These are phyloP conservation scores for Heterotilapia buettikoferi DNA, from an alignment of 2,113 vertebrate genomes.

Conservation along the genomic window DNA sequence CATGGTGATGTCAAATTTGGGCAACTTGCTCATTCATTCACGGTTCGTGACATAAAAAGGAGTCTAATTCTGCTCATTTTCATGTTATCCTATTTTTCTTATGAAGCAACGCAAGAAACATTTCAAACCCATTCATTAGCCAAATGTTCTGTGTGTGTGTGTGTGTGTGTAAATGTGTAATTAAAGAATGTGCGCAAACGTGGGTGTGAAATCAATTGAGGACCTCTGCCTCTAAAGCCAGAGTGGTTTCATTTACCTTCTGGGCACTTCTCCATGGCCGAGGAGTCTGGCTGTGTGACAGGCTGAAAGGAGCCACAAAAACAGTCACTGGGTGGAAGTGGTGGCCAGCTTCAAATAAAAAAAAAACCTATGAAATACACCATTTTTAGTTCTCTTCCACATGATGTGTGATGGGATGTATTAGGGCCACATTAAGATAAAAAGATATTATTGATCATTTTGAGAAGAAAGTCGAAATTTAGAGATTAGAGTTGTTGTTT, in stretches of 20 bases:
- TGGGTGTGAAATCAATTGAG: slow-evolving; percentile 25
- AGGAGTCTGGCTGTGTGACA: slow-evolving; percentile 31
- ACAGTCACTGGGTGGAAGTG: background rate
- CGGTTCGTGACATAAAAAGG: background rate
- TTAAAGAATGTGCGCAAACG: background rate
- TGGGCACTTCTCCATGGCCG: slow-evolving; percentile 30
- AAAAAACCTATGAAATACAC: background rate
- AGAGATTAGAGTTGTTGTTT: background rate
- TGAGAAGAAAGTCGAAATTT: background rate
- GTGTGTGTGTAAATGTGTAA: background rate
- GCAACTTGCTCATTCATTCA: slow-evolving; percentile 30
- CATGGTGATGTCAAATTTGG: slow-evolving; percentile 47
- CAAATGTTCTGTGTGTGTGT: background rate
- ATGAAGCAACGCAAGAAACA: background rate
- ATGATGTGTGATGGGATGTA: background rate
- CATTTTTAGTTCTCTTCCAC: background rate
- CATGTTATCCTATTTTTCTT: background rate
- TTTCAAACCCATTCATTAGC: background rate
- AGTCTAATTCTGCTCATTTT: background rate
- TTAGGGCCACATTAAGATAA: background rate
- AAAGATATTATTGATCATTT: background rate
- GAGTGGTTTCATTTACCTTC: slow-evolving; percentile 48
- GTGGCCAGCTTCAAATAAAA: background rate
- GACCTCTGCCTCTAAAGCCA: background rate
- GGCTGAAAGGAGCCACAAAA: slow-evolving; percentile 7